Evolutionary conservation across 2,888 invertebrate species (phyloP).

Genomic region (Candidula unifasciata): DNA sequence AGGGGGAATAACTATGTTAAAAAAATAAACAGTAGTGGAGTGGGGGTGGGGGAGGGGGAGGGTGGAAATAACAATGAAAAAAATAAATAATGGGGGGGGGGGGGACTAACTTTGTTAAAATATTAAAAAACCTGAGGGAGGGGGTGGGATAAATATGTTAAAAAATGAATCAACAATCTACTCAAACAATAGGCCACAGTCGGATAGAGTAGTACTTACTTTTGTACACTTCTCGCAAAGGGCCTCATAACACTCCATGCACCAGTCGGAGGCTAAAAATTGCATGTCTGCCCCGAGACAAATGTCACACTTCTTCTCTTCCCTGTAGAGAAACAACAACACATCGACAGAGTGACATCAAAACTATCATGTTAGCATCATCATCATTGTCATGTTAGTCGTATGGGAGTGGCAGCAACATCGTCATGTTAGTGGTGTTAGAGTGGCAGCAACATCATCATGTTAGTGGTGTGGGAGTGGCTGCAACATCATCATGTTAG

Average conservation of each 20-base stretch:
- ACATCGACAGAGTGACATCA: too few species aligned
- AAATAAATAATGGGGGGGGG: neutral
- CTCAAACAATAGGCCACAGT: too few species aligned
- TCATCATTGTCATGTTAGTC: too few species aligned
- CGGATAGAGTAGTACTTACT: conserved; percentile 40
- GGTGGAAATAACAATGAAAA: neutral
- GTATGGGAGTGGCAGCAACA: too few species aligned
- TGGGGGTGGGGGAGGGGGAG: neutral
- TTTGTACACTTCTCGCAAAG: conserved; percentile 64
- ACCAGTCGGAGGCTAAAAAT: conserved; percentile 56
- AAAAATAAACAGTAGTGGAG: too few species aligned
- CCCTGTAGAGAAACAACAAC: conserved; percentile 50
- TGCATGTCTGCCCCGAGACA: conserved; percentile 61
- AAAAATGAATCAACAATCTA: neutral
- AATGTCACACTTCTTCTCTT: conserved; percentile 65
- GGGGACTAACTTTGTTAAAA: neutral
- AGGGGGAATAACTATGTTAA: too few species aligned
- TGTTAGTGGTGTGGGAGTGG: too few species aligned
- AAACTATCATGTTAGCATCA: too few species aligned
- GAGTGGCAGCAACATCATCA: too few species aligned
- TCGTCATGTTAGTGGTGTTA: too few species aligned
- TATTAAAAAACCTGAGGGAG: neutral
- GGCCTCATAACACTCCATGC: conserved; percentile 68
- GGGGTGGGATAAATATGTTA: neutral
- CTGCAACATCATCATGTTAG: too few species aligned